Conservation (phyloP, 2,888 invertebrate genomes). For the Graphium colonna region DNA sequence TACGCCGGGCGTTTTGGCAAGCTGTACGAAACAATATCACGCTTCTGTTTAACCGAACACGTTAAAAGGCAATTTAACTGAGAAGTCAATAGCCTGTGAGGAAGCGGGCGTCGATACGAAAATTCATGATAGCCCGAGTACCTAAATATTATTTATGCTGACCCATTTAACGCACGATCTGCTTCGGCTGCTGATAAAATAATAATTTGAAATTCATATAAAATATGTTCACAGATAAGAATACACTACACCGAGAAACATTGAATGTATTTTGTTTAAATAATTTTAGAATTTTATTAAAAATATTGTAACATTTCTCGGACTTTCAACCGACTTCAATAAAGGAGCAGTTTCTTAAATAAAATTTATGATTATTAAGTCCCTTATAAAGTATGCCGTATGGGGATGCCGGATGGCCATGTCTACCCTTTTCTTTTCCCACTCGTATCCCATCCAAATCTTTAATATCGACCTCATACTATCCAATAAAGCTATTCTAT, state of each 20-base stretch:
- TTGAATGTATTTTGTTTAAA: not conserved
- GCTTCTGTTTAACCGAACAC: slow-evolving; percentile 16
- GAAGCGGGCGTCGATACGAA: slow-evolving; percentile 17
- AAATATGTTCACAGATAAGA: too few relatives aligned
- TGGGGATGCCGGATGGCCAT: too few relatives aligned
- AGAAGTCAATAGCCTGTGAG: slow-evolving; percentile 16
- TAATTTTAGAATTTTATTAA: too few relatives aligned
- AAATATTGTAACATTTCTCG: too few relatives aligned
- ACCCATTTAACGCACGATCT: slow-evolving; percentile 8
- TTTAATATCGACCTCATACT: too few relatives aligned
- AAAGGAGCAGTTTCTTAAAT: too few relatives aligned
- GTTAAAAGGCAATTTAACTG: slow-evolving; percentile 19
- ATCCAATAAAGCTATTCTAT: too few relatives aligned
- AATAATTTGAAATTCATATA: slow-evolving; percentile 2
- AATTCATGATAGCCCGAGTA: slow-evolving; percentile 7
- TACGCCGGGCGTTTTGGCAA: not conserved
- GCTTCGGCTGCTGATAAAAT: slow-evolving; percentile 8
- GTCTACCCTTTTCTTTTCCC: too few relatives aligned
- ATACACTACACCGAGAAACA: not conserved
- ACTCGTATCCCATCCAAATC: too few relatives aligned
- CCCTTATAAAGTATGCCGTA: too few relatives aligned
- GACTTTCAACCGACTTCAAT: too few relatives aligned
- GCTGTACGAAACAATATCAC: slow-evolving; percentile 3
- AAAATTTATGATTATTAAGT: too few relatives aligned
- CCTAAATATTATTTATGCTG: slow-evolving; percentile 7